phyloP scores from a whole-genome alignment of 2,113 vertebrate species.

The Recurvirostra avosetta region DNA sequence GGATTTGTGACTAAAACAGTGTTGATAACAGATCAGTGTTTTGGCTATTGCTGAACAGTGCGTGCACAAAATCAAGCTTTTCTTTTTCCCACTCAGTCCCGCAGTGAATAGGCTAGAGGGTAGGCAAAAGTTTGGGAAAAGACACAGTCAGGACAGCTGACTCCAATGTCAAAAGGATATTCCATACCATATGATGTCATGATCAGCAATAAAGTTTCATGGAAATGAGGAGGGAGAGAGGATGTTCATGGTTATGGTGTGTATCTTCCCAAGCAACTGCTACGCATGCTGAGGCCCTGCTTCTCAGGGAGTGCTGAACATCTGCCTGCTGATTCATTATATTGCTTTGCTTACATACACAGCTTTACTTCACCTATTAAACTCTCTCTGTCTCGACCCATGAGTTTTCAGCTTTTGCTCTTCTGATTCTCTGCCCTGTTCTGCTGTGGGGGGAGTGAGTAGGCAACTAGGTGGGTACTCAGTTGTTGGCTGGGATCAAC shows the following conservation, averaged over 20 bases:
- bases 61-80: neutral
- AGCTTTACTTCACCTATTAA: neutral
- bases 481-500: neutral
- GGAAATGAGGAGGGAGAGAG: neutral
- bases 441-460: neutral
- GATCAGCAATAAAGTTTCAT: neutral
- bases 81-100: neutral
- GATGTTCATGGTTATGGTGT: neutral
- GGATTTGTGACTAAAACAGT: neutral
- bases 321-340: neutral
- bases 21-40: neutral
- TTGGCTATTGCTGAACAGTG: neutral
- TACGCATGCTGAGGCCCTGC: neutral
- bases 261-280: neutral
- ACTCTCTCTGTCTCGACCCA: neutral
- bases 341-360: accelerated
- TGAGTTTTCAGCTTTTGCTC: neutral
- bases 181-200: too few species aligned
- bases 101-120: neutral
- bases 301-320: neutral
- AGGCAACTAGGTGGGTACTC: neutral
- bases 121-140: neutral
- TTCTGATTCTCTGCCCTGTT: neutral
- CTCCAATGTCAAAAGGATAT: neutral
- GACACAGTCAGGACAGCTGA: neutral